Conservation (phyloP, 2,797 vertebrate genomes). For the Microctenopoma steveboyesi region DNA sequence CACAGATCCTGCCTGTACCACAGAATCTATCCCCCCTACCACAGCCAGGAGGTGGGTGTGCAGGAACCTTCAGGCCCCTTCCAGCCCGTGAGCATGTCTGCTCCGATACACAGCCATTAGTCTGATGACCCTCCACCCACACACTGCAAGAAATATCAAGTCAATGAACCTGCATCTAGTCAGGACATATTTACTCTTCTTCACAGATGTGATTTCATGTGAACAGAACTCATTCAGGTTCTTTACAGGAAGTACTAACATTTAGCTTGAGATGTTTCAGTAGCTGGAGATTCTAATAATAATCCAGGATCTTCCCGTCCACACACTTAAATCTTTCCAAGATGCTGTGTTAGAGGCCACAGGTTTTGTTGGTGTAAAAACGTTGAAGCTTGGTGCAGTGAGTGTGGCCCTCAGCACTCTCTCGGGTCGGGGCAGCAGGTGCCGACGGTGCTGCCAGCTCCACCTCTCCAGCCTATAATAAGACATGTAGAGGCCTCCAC, state of each 20-base stretch:
- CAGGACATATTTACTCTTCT: background rate
- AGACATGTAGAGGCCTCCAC: constrained; percentile 63
- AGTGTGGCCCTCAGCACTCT: constrained; percentile 23
- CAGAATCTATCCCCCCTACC: constrained; percentile 78
- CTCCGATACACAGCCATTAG: constrained; percentile 36
- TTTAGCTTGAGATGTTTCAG: no score
- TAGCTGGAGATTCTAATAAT: no score
- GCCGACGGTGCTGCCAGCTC: constrained; percentile 57
- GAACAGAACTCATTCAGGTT: background rate
- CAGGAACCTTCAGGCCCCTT: constrained; percentile 12
- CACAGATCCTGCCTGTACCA: constrained; percentile 90
- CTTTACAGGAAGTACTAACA: no score
- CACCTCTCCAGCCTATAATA: constrained; percentile 63
- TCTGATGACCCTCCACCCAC: constrained; percentile 3
- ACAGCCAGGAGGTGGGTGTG: constrained; percentile 81
- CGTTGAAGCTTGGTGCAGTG: no score
- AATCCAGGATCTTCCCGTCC: no score
- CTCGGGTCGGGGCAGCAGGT: constrained; percentile 65
- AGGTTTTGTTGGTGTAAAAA: no score
- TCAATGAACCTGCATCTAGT: background rate
- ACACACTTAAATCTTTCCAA: no score
- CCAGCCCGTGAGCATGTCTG: constrained; percentile 38
- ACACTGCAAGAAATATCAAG: constrained; percentile 43
- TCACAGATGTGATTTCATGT: background rate
- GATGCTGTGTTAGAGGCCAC: no score